phyloP scores from a whole-genome alignment of 2,888 invertebrate genomes.

The Rhagonycha lutea region DNA sequence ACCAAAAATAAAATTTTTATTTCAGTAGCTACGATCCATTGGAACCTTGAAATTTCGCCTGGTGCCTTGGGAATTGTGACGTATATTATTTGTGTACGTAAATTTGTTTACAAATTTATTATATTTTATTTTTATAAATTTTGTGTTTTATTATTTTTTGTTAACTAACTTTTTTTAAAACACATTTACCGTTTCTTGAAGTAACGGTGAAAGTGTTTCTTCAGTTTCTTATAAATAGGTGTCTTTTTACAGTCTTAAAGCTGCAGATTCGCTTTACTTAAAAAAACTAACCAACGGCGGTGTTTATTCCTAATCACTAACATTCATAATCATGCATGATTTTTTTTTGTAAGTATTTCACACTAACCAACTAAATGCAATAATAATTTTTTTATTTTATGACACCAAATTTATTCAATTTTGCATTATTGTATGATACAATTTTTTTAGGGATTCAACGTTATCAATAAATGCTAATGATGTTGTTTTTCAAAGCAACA shows the following conservation, averaged over 20 bases:
- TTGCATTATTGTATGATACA: not conserved
- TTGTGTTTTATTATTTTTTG: not conserved
- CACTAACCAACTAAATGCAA: not conserved
- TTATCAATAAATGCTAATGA: not conserved
- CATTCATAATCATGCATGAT: constrained; percentile 1
- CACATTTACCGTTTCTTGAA: not conserved
- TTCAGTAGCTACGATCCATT: constrained; percentile 30
- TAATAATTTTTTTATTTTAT: not conserved
- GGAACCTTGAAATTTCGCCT: constrained; percentile 17
- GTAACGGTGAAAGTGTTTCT: not conserved
- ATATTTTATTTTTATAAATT: constrained; percentile 4
- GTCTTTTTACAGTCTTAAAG: constrained; percentile 19
- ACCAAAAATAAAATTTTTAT: constrained; percentile 15
- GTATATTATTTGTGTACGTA: constrained; percentile 20
- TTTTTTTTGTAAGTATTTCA: constrained; percentile 10
- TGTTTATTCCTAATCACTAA: constrained; percentile 11
- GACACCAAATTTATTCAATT: not conserved
- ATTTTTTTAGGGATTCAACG: not conserved
- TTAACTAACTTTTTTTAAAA: not conserved
- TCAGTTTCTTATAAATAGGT: not conserved
- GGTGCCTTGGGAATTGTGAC: constrained; percentile 20
- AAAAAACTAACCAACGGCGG: constrained; percentile 15
- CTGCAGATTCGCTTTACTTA: constrained; percentile 15
- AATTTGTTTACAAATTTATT: not conserved
- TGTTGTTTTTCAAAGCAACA: not conserved